phyloP scores from a whole-genome alignment of 2,888 invertebrate species.

The Dexiosoma caninum region DNA sequence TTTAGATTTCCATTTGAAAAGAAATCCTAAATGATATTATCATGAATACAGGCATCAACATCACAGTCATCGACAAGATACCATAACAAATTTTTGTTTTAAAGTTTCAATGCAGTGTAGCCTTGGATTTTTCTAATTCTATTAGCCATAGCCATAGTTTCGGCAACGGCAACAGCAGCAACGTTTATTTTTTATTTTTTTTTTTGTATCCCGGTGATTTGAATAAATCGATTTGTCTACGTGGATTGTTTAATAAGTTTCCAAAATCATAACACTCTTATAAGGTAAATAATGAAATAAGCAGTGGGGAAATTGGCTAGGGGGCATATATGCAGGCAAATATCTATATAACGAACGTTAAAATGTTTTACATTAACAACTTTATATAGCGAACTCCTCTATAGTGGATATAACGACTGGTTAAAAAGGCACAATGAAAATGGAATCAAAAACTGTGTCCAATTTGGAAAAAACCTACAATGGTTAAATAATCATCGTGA shows the following conservation, averaged over 20 bases:
- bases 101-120: neutral
- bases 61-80: neutral
- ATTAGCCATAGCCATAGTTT: neutral
- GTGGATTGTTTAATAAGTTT: neutral
- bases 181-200: no score
- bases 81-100: neutral
- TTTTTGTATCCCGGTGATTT: neutral
- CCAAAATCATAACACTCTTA: neutral
- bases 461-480: no score
- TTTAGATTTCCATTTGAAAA: neutral
- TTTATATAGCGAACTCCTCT: no score
- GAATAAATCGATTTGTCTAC: neutral
- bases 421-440: no score
- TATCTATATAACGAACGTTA: no score
- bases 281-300: no score
- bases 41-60: neutral
- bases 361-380: no score
- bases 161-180: neutral
- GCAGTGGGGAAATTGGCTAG: no score
- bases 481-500: no score
- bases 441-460: no score
- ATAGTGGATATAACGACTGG: no score
- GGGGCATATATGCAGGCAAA: no score
- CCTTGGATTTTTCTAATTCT: constrained; percentile 38
- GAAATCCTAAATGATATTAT: constrained; percentile 18